Conservation (phyloP, 2,797 vertebrate genomes). For the Prionace glauca region DNA sequence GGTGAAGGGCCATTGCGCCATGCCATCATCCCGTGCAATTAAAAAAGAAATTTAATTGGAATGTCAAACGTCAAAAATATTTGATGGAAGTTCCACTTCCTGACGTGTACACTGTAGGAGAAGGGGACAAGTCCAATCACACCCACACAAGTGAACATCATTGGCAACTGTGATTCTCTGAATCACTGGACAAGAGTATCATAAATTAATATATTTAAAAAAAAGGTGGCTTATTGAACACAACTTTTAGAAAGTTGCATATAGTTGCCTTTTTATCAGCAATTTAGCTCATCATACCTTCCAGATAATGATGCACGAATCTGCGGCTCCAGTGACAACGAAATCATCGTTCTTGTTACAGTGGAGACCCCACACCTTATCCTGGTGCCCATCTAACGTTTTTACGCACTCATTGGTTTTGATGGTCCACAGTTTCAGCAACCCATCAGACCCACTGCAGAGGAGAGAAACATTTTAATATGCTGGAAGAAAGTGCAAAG, state of each 20-base stretch:
- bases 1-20: not conserved
- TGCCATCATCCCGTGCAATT: not conserved
- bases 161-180: not conserved
- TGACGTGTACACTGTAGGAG: not conserved
- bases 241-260: not conserved
- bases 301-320: constrained; percentile 82
- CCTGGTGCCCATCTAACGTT: constrained; percentile 83
- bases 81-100: not conserved
- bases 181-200: not conserved
- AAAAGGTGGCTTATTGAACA: not conserved
- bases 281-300: constrained; percentile 58
- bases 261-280: not conserved
- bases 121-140: not conserved
- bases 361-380: constrained; percentile 95
- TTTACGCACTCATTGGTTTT: constrained; percentile 90
- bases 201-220: not conserved
- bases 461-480: not conserved
- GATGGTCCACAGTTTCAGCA: constrained; percentile 94
- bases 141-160: not conserved
- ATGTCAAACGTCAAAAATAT: not conserved
- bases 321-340: constrained; percentile 77
- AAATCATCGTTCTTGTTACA: constrained; percentile 66
- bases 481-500: not conserved
- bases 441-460: constrained; percentile 81
- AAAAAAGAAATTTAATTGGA: not conserved